Evolutionary conservation across 2,113 vertebrate species (phyloP).

Genomic region (Gobio gobio): DNA sequence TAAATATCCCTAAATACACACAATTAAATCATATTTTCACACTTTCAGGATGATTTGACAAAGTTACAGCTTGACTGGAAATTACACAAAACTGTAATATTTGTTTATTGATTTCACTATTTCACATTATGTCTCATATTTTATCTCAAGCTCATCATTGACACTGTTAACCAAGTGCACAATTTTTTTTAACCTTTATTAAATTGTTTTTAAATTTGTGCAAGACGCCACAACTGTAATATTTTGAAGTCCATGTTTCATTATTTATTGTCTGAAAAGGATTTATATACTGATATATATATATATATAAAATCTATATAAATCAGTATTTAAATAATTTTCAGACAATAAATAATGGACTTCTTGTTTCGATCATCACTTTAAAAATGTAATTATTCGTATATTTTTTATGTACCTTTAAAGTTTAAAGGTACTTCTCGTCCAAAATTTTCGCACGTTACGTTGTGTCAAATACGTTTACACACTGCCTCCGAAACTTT

Average conservation of each 20-base stretch:
- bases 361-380: too few relatives aligned
- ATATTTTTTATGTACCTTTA: too few relatives aligned
- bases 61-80: not conserved
- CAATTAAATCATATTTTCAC: not conserved
- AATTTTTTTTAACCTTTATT: not conserved
- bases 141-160: not conserved
- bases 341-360: not conserved
- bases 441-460: too few relatives aligned
- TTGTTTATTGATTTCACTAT: not conserved
- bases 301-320: too few relatives aligned
- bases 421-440: too few relatives aligned
- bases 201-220: not conserved
- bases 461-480: too few relatives aligned
- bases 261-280: too few relatives aligned
- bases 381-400: too few relatives aligned
- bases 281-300: too few relatives aligned
- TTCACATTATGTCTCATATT: not conserved
- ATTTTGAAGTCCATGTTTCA: too few relatives aligned
- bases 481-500: too few relatives aligned
- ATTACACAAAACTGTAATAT: not conserved
- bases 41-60: not conserved
- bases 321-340: too few relatives aligned
- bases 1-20: not conserved
- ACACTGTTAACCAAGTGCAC: not conserved
- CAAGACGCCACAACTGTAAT: not conserved